Evolutionary conservation across 1,140 invertebrate genomes (phyloP).

Genomic region (Penaeus indicus): DNA sequence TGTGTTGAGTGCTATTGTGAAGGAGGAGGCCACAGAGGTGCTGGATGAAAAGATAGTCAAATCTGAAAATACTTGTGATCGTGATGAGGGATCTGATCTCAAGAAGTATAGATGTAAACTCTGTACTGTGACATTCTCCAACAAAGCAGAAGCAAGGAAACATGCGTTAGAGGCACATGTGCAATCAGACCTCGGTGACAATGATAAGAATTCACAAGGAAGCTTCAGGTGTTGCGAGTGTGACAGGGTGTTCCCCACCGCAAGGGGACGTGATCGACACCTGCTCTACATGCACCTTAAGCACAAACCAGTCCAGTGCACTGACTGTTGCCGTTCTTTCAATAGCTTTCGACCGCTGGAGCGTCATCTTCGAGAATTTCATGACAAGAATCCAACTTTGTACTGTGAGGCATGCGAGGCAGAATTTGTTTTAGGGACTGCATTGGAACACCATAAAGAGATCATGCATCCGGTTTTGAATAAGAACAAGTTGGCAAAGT

Average conservation of each 20-base stretch:
- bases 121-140: constrained; percentile 27
- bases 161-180: constrained; percentile 33
- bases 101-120: constrained; percentile 53
- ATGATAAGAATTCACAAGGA: background rate
- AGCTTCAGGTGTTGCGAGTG: constrained; percentile 49
- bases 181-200: background rate
- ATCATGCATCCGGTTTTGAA: constrained; percentile 47
- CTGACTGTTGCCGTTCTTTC: constrained; percentile 34
- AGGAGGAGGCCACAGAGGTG: background rate
- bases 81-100: background rate
- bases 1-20: constrained; percentile 31
- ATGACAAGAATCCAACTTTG: constrained; percentile 46
- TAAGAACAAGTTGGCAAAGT: constrained; percentile 34
- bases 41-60: background rate
- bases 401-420: constrained; percentile 59
- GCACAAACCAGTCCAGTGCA: constrained; percentile 47
- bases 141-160: constrained; percentile 13
- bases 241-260: constrained; percentile 43
- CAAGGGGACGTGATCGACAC: constrained; percentile 45
- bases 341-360: constrained; percentile 48
- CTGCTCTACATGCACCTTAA: constrained; percentile 48
- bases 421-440: constrained; percentile 53
- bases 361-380: constrained; percentile 39
- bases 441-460: constrained; percentile 53
- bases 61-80: background rate